These are phyloP conservation scores for Calliopum simillimum DNA, from an alignment of 2,888 invertebrate species.

Conservation along the genomic window DNA sequence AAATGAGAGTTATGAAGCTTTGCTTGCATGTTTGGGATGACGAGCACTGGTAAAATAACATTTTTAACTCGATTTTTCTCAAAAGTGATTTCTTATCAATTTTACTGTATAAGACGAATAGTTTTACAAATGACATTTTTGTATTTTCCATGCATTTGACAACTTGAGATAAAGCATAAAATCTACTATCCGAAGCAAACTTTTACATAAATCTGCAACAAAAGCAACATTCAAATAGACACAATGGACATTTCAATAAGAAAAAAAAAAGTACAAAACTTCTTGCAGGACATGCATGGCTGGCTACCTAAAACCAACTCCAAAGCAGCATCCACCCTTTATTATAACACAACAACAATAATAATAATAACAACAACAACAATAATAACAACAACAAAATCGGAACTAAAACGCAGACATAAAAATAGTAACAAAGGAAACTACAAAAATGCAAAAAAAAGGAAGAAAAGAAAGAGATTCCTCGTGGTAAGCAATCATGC, in stretches of 20 bases:
- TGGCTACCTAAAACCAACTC: not conserved
- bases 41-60: no score
- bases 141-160: no score
- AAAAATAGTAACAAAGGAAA: conserved; percentile 31
- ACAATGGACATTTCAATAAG: conserved; percentile 13
- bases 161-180: no score
- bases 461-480: conserved; percentile 13
- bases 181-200: no score
- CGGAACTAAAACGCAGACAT: conserved; percentile 38
- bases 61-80: no score
- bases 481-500: not conserved
- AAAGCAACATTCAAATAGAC: conserved; percentile 31
- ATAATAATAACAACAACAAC: conserved; percentile 38
- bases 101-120: no score
- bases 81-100: no score
- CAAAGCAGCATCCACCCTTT: not conserved
- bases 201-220: not conserved
- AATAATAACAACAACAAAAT: conserved; percentile 35
- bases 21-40: no score
- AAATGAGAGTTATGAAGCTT: no score
- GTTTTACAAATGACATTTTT: no score
- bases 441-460: conserved; percentile 30
- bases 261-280: conserved; percentile 27
- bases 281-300: conserved; percentile 18
- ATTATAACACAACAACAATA: conserved; percentile 35